Evolutionary conservation across 2,888 invertebrate species (phyloP), one percentile per base, ranked within the genome.

Genomic region (Scaptomyza parva): DNA sequence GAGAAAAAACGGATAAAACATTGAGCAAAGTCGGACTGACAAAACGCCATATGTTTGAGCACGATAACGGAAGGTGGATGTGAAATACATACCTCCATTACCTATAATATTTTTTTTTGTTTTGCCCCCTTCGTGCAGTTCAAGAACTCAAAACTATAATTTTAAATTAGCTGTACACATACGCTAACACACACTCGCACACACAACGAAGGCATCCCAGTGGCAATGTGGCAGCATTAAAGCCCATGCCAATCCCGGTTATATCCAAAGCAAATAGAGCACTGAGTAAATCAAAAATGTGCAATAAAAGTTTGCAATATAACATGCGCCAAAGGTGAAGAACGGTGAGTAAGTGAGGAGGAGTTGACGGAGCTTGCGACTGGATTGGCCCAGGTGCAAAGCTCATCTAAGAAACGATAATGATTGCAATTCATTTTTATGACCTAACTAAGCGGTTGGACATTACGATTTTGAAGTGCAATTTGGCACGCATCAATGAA

Each of bases 351-450:
- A 9, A 28, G 9, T 0, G 28, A 9, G 28, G 28, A 11, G n/a
- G 45, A 11, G 30, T 17, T 14, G 37, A n/a, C 9, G 28, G 9
- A 8, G 28, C 18, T 30, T 28, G 17, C 8, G 7, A 12, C n/a
- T 17, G 14, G 26, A 4, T 3, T 5, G n/a, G 50, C 18, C 48
- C 58, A 57, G 55, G 55, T 51, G 64, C 51, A 69, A 67, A 73
- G 73, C 73, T 78, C 76, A 82, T 76, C 80, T 80, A 80, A 86
- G 88, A 81, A 84, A 75, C 87, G 88, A 88, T 86, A 84, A 86
- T 86, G 87, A 86, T 83, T 81, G 87, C 88, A 88, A 88, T 85
- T 79, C 79, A 75, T 85, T 88, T 88, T 79, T 68, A 82, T 78
- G 70, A 61, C 62, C 58, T 61, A 66, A 69, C 84, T 79, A 78